Evolutionary conservation across 2,888 invertebrate species (phyloP), one percentile per base, ranked within the genome.

Genomic region (Bombyx huttoni): DNA sequence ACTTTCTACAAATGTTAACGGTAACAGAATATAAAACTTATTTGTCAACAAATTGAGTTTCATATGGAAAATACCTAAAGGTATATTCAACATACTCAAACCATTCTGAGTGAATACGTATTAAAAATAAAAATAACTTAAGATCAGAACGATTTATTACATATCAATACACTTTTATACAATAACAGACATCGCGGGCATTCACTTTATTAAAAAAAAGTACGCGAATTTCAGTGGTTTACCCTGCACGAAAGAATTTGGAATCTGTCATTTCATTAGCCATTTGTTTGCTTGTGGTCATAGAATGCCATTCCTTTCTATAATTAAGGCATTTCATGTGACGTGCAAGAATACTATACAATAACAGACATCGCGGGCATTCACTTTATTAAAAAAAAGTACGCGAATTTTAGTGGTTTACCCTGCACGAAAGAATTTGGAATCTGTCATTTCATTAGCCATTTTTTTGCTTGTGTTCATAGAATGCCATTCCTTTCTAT

Each of bases 211-310:
- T 49, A 64, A 59, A 40, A 8, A 40, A 40, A 40, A 40, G 9
- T 40, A 40, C 40, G 40, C 40, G 40, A 6, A n/a, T n/a, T n/a
- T n/a, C n/a, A n/a, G 56, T 65, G 63, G 70, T 65, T 73, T 82
- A 84, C 84, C 85, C 84, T 83, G 84, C 84, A 85, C 84, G 83
- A 79, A 83, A 77, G 80, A 82, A 78, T 81, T 81, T 81, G 75
- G 72, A 78, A 73, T 69, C 74, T 77, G 78, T 74, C 14, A 47
- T 33, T 48, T 48, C 48, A 34, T n/a, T 34, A 33, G 34, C 40
- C 33, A 48, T n/a, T n/a, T 13, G 13, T 47, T 47, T 47, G 10
- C 7, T 47, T 14, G 24, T 48, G 24, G 24, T 8, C 69, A 68
- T 74, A 78, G 7, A 40, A 12, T 40, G 40, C 12, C 12, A 12